Base-by-base conservation (phyloP, 1,140 invertebrate species). In the Goniozus legneri region DNA sequence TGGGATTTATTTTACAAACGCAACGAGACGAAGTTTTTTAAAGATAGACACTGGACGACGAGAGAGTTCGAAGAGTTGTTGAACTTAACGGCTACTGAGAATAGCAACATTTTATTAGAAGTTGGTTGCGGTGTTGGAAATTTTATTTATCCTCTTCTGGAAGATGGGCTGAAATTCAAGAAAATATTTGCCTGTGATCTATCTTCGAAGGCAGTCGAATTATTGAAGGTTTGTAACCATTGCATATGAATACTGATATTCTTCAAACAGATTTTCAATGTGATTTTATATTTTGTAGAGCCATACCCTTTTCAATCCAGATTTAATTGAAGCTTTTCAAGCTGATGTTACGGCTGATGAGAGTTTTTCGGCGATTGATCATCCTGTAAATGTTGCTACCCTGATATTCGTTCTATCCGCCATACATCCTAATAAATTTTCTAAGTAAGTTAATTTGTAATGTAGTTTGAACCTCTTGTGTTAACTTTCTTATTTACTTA, bases 1-100 rank as follows among this genome's bases (percentile, higher is more conserved):
- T 99, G 97, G 97, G 96, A 99, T 75, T 77, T 95, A 36, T 99
- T 99, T 75, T 99, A 99, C 67, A 97, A 98, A 75, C 77, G 93
- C 50, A 95, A 95, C 68, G 86, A 89, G 57, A 87, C 82, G 0
- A 80, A 86, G 56, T 99, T 99, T 67, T 99, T 98, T 68, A 95
- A 95, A 76, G 95, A 98, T 75, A 81, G 97, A 14, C 92, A 98
- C 69, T 99, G 97, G 97, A 97, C 93, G 3, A 90, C 84, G 42
- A 78, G 92, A 61, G 97, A 99, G 75, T 97, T 99, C 76, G 66
- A 84, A 54, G 94, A 98, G 69, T 75, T 99, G 12, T 43, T 78
- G 13, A 62, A 64, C 36, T 37, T 61, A 41, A 54, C 44, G 24
- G 67, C 73, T 42, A 66, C 70, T 27, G 70, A 74, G 3, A 68